Evolutionary conservation across 1,140 invertebrate species (phyloP).

Genomic region (Nixonia krombeini): DNA sequence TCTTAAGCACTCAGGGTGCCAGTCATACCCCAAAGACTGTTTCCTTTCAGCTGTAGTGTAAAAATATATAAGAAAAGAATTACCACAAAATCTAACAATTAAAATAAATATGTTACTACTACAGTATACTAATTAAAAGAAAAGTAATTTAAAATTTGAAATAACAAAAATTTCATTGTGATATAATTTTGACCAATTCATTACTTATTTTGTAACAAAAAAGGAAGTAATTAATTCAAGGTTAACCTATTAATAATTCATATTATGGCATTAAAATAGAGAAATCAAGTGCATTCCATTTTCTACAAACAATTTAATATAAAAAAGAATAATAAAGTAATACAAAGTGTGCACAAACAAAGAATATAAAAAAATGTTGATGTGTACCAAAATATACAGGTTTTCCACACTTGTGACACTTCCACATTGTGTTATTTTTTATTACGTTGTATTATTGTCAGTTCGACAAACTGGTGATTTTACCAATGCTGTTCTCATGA

Average conservation of each 20-base stretch:
- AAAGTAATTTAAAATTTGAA: neutral
- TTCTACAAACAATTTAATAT: neutral
- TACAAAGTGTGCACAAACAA: neutral
- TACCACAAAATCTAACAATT: too few relatives aligned
- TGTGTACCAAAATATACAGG: conserved; percentile 87
- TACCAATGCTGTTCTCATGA: neutral
- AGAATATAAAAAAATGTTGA: conserved; percentile 22
- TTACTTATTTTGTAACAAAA: conserved; percentile 2
- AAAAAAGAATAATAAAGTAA: conserved; percentile 11
- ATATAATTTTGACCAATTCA: too few relatives aligned
- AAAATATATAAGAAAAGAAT: conserved; percentile 21
- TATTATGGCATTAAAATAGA: too few relatives aligned
- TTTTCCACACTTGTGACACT: conserved; percentile 89
- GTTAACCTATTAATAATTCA: too few relatives aligned
- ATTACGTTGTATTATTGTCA: conserved; percentile 65
- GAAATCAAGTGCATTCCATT: too few relatives aligned
- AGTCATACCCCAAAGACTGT: conserved; percentile 92
- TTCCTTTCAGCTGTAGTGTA: conserved; percentile 88
- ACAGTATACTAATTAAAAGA: too few relatives aligned
- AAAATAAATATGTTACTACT: too few relatives aligned
- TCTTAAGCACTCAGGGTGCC: conserved; percentile 91
- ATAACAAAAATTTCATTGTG: too few relatives aligned
- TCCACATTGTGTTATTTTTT: conserved; percentile 77
- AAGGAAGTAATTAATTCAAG: too few relatives aligned
- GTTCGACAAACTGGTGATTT: conserved; percentile 3